Evolutionary conservation across 2,888 invertebrate species (phyloP).

Genomic region (Andrena haemorrhoa): DNA sequence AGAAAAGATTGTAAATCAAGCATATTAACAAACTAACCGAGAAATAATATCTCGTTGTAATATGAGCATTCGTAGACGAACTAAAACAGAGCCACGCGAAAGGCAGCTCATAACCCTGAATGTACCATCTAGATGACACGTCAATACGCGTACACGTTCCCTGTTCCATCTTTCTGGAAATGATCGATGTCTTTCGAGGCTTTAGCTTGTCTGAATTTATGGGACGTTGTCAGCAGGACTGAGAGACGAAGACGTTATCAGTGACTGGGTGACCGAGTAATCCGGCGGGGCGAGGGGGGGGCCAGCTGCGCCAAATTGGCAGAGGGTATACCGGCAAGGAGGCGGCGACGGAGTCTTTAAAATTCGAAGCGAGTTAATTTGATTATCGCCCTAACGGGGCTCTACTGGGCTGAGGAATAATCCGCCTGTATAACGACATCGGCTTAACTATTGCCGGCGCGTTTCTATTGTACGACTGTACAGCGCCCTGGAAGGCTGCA

Average conservation of each 20-base stretch:
- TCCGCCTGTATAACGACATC: constrained; percentile 80
- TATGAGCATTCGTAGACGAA: background rate
- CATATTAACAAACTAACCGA: too few species aligned
- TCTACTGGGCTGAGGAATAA: constrained; percentile 73
- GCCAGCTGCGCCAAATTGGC: constrained; percentile 61
- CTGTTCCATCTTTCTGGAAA: background rate
- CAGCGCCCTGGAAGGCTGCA: constrained; percentile 49
- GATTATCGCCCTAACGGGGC: constrained; percentile 74
- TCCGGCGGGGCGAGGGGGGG: constrained; percentile 4
- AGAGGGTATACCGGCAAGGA: constrained; percentile 25
- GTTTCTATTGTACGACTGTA: constrained; percentile 79
- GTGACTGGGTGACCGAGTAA: constrained; percentile 63
- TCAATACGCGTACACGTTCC: background rate
- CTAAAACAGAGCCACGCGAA: background rate
- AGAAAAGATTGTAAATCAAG: too few species aligned
- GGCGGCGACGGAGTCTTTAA: constrained; percentile 63
- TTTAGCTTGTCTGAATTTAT: constrained; percentile 37
- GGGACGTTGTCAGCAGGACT: constrained; percentile 21
- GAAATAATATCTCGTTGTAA: too few species aligned
- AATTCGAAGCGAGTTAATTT: constrained; percentile 75
- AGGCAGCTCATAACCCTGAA: background rate
- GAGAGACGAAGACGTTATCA: constrained; percentile 39
- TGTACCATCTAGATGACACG: background rate
- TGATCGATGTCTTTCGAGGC: constrained; percentile 9
- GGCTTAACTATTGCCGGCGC: constrained; percentile 78